These are phyloP conservation scores for Aphis gossypii DNA, from an alignment of 1,140 invertebrate species.

Conservation along the genomic window DNA sequence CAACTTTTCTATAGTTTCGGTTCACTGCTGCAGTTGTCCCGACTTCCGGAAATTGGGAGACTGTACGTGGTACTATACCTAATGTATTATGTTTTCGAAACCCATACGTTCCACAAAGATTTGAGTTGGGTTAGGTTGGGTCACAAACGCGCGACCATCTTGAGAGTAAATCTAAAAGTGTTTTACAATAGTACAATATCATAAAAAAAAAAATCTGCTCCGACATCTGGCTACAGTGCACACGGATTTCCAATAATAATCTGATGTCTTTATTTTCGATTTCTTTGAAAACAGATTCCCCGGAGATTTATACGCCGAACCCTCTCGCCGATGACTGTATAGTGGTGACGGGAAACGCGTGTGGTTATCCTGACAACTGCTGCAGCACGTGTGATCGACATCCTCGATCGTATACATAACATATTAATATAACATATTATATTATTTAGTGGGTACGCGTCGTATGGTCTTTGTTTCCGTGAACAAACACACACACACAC, in stretches of 20 bases:
- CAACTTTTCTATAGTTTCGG: not conserved
- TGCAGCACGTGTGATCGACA: slow-evolving; percentile 15
- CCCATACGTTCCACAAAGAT: not conserved
- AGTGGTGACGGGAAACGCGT: not conserved
- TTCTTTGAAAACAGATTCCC: slow-evolving; percentile 24
- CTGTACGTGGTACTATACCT: not conserved
- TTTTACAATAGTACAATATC: not conserved
- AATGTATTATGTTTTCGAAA: not conserved
- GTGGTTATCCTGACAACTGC: not conserved
- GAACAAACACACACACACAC: not conserved
- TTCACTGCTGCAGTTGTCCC: not conserved
- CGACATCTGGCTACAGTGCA: not conserved
- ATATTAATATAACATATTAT: not conserved
- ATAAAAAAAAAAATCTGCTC: not conserved
- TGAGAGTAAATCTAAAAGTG: no score
- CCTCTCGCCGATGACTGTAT: not conserved
- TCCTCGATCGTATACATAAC: not conserved
- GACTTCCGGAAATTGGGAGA: not conserved
- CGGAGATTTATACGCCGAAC: slow-evolving; percentile 12
- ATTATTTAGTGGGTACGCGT: not conserved
- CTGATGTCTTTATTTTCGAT: not conserved
- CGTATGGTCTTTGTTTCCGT: slow-evolving; percentile 25
- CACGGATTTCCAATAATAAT: not conserved
- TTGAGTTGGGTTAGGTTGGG: not conserved
- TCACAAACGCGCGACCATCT: not conserved